A percentile compares a stretch with the other conserved stretches of the same genome.
Evolutionary conservation across 2,797 vertebrate species (phyloP).

Genomic region (Cottoperca gobio): DNA sequence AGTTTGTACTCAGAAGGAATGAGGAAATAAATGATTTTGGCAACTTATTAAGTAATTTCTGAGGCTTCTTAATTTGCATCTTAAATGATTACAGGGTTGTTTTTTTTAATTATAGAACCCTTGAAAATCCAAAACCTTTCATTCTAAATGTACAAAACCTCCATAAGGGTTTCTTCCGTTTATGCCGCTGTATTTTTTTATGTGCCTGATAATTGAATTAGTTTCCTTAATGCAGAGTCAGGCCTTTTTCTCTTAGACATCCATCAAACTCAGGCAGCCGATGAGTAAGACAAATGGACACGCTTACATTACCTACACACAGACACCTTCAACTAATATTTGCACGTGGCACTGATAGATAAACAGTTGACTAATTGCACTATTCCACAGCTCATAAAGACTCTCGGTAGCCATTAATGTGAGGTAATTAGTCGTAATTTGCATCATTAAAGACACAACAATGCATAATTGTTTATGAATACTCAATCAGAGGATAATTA

Average conservation of each 20-base stretch:
- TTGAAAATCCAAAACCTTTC: constrained; percentile 6
- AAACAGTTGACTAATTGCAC: constrained; percentile 74
- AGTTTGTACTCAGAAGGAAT: constrained; percentile 14
- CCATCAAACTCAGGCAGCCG: constrained; percentile 58
- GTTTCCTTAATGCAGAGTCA: constrained; percentile 46
- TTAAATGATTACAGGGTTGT: constrained; percentile 15
- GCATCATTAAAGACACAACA: constrained; percentile 82
- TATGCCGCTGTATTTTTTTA: constrained; percentile 46
- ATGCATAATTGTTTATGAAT: constrained; percentile 80
- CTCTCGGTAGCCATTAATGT: constrained; percentile 70
- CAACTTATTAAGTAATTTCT: constrained; percentile 30
- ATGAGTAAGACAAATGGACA: constrained; percentile 54
- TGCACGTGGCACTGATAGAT: constrained; percentile 64
- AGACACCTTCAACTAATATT: constrained; percentile 68
- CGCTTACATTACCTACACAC: constrained; percentile 47
- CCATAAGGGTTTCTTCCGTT: background rate
- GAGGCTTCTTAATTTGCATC: constrained; percentile 23
- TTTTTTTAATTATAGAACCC: constrained; percentile 11
- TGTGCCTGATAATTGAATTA: constrained; percentile 55
- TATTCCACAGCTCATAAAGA: constrained; percentile 72
- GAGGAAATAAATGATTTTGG: constrained; percentile 35
- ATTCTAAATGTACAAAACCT: constrained; percentile 29
- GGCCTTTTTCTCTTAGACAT: constrained; percentile 40
- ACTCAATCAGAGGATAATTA: constrained; percentile 80
- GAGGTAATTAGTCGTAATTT: constrained; percentile 80